Evolutionary conservation across 2,113 vertebrate species (phyloP), one percentile per base, ranked within the genome.

Genomic region (Asarcornis scutulata): DNA sequence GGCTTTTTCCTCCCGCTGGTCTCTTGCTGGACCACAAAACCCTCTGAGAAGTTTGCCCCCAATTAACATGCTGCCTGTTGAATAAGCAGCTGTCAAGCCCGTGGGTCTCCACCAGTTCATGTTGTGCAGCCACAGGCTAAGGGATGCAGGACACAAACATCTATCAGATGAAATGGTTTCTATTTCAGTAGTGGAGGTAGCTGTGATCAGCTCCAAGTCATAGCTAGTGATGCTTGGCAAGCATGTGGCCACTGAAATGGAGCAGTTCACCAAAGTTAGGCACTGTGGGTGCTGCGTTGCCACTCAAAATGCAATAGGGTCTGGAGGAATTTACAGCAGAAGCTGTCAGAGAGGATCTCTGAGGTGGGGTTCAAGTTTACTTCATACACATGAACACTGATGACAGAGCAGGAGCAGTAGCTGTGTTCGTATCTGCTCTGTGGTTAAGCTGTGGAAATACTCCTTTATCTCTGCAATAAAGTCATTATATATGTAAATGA

Each of bases 251-350:
- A 15, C 31, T 55, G 46, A 15, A 56, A 48, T 3, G 53, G 29
- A 38, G 58, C 32, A 31, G 11, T 25, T 53, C 13, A 2, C 50
- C 78, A 14, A 0, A 1, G 38, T 9, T 50, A 42, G 17, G 38
- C 22, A 17, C 31, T 2, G 2, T 6, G 13, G 26, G 60, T 44
- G 25, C 11, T 15, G 3, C 0, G 4, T 2, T 32, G 23, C 13
- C 9, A 6, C 26, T 42, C 1, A 0, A 32, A 58, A 53, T 6
- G 34, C 21, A 9, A 1, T 11, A 1, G 53, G 25, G 46, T 50
- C 13, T 18, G 5, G 26, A 48, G 68, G 72, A 40, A 6, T 21
- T 7, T 5, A 6, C 36, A 58, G 34, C 59, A 86, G 62, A 69
- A 58, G 20, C n/a, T 32, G 52, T 17, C 59, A 36, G 4, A 25